A percentile compares a stretch with the other conserved stretches of the same genome.
Conservation (phyloP, 2,113 vertebrate species). For the Ailurus styani region DNA sequence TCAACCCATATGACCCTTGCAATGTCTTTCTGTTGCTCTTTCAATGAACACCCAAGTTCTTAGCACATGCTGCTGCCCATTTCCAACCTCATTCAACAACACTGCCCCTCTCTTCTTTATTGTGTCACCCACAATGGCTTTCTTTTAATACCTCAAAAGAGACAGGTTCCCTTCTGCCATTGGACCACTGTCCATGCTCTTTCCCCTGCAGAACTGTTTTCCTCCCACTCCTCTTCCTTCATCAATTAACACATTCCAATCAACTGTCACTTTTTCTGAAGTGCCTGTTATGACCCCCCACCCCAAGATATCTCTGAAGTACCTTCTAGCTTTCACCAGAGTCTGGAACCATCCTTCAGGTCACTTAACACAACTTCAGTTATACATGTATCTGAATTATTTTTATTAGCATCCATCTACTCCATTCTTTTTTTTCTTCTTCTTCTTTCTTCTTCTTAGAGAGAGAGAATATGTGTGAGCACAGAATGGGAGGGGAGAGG, state of each 20-base stretch:
- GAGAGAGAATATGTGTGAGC: not conserved
- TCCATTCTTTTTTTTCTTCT: not conserved
- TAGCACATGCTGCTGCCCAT: not conserved
- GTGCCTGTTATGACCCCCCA: not conserved
- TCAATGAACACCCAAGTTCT: not conserved
- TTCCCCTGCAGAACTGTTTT: not conserved
- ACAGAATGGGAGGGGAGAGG: not conserved
- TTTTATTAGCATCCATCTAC: not conserved
- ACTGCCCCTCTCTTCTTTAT: not conserved
- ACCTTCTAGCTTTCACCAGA: not conserved
- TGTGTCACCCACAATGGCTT: not conserved
- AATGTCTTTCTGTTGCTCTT: not conserved
- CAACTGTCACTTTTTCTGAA: not conserved
- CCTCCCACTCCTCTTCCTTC: not conserved
- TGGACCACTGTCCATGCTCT: not conserved
- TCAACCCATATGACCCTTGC: not conserved
- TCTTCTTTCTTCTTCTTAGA: no score
- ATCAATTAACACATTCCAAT: not conserved
- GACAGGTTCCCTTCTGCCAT: not conserved
- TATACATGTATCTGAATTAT: not conserved
- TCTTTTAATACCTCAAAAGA: not conserved
- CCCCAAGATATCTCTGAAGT: not conserved
- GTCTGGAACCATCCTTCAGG: not conserved
- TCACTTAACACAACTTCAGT: not conserved
- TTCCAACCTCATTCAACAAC: not conserved